These are phyloP conservation scores for Stegophylla sp. DNA, from an alignment of 2,888 invertebrate species.

Conservation along the genomic window DNA sequence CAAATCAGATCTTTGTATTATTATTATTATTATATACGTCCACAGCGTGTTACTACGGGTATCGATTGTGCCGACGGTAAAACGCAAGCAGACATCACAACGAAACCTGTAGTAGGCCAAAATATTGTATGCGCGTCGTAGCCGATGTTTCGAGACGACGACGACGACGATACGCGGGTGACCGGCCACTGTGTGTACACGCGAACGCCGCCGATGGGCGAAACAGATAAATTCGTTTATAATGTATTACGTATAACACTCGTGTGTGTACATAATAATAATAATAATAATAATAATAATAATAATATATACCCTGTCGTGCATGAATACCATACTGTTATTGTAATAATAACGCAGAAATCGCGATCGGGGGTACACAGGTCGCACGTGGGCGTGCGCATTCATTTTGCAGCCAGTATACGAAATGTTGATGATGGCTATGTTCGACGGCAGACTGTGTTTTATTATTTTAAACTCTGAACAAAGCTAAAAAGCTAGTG, in stretches of 20 bases:
- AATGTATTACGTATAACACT: slow-evolving; percentile 27
- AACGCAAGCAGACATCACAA: slow-evolving; percentile 36
- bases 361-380: too few species aligned
- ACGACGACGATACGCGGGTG: slow-evolving; percentile 21
- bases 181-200: slow-evolving; percentile 42
- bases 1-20: slow-evolving; percentile 3
- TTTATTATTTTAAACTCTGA: too few species aligned
- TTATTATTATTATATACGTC: too few species aligned
- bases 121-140: too few species aligned
- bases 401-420: too few species aligned
- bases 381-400: too few species aligned
- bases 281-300: too few species aligned
- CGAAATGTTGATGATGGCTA: too few species aligned
- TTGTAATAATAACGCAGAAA: too few species aligned
- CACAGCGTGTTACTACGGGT: neutral
- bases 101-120: slow-evolving; percentile 54
- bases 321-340: too few species aligned
- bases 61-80: slow-evolving; percentile 15
- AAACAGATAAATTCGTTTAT: slow-evolving; percentile 42
- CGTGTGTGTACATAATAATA: neutral
- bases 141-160: slow-evolving; percentile 27
- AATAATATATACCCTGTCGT: neutral
- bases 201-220: slow-evolving; percentile 46
- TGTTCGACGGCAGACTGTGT: too few species aligned
- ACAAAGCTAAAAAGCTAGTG: too few species aligned